phyloP scores from a whole-genome alignment of 2,888 invertebrate genomes.

The Tholera decimalis region DNA sequence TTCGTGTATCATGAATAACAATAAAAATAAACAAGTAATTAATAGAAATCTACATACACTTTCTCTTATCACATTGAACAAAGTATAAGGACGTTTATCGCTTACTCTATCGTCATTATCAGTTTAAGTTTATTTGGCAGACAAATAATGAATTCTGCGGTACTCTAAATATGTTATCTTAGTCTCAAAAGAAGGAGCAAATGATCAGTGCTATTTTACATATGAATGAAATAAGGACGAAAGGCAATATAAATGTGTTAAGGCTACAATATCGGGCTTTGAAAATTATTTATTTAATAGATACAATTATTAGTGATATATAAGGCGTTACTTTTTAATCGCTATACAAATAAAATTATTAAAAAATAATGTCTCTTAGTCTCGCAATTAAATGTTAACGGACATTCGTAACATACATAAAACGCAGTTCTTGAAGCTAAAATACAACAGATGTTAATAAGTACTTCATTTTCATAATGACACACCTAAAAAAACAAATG shows the following conservation, averaged over 20 bases:
- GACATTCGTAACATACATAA: not conserved
- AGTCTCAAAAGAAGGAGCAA: not conserved
- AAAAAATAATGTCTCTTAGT: not conserved
- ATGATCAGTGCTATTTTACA: constrained; percentile 5
- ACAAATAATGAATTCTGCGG: constrained; percentile 33
- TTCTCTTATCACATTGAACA: constrained; percentile 52
- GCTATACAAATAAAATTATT: not conserved
- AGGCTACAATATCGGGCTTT: not conserved
- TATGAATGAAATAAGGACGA: not conserved
- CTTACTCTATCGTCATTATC: constrained; percentile 27
- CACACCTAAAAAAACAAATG: too few species aligned
- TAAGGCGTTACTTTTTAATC: not conserved
- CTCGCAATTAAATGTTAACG: not conserved
- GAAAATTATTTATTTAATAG: not conserved
- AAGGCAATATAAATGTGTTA: constrained; percentile 1
- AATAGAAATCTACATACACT: constrained; percentile 35
- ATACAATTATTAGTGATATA: not conserved
- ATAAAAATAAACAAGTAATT: constrained; percentile 38
- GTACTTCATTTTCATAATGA: not conserved
- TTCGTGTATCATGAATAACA: constrained; percentile 46
- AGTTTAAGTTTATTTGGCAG: constrained; percentile 40
- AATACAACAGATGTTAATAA: not conserved
- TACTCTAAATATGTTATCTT: constrained; percentile 19
- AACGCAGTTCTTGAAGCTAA: not conserved
- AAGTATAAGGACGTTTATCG: constrained; percentile 30